These are phyloP conservation scores for Oryzias woworae DNA, from an alignment of 2,113 vertebrate species.

Conservation along the genomic window DNA sequence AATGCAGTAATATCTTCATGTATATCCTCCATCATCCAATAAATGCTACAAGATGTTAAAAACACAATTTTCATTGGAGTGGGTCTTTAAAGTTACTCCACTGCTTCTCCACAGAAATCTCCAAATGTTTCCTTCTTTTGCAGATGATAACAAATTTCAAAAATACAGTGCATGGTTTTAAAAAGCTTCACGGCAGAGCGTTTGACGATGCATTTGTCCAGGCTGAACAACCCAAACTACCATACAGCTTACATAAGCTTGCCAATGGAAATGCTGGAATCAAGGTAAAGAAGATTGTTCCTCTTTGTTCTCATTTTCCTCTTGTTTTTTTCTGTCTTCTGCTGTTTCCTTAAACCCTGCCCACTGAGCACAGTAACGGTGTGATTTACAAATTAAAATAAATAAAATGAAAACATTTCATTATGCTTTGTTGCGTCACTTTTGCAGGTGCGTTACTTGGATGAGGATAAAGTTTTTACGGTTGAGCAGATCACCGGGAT, in stretches of 20 bases:
- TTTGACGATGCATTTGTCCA: constrained; percentile 91
- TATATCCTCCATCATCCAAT: no score
- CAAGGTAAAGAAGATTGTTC: constrained; percentile 77
- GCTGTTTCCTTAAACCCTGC: no score
- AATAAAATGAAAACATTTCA: no score
- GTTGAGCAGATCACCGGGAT: constrained; percentile 92
- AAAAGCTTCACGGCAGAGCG: constrained; percentile 89
- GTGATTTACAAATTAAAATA: no score
- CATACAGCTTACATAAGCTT: constrained; percentile 91
- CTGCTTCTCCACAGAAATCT: no score
- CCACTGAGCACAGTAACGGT: no score
- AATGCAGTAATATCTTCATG: no score
- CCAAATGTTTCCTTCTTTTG: background rate
- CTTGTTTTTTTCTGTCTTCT: background rate
- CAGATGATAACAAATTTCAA: constrained; percentile 91
- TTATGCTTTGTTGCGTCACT: constrained; percentile 1
- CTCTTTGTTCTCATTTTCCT: constrained; percentile 5
- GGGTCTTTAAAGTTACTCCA: no score
- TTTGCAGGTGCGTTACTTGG: constrained; percentile 88
- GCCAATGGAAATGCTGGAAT: constrained; percentile 87
- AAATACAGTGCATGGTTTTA: constrained; percentile 94
- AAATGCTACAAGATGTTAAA: no score
- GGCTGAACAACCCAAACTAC: constrained; percentile 85
- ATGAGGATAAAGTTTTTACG: constrained; percentile 92
- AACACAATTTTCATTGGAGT: no score